A percentile compares a stretch with the other conserved stretches of the same genome.
Conservation (phyloP, 2,113 vertebrate species). For the Vanacampus margaritifer region DNA sequence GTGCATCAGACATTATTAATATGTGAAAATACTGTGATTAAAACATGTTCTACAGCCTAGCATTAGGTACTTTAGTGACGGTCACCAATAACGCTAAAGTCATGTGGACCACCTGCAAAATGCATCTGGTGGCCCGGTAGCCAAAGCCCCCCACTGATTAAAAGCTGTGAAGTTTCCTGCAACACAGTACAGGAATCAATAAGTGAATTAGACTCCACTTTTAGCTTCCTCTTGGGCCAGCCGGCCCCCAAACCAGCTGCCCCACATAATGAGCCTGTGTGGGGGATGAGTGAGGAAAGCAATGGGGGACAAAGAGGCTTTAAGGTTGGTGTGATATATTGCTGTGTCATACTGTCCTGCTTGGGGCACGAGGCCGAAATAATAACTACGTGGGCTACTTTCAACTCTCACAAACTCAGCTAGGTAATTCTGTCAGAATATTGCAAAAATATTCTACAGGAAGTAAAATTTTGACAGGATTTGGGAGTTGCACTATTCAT, state of each 20-base stretch:
- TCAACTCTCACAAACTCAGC: background rate
- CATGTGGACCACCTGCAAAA: conserved; percentile 30
- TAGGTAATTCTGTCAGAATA: conserved; percentile 1
- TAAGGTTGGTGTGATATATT: conserved; percentile 35
- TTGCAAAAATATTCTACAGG: background rate
- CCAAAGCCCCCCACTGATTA: conserved; percentile 61
- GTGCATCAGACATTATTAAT: no score
- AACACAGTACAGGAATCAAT: conserved; percentile 81
- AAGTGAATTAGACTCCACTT: conserved; percentile 84
- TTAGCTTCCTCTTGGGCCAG: conserved; percentile 73
- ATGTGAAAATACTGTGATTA: background rate
- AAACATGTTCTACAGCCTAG: background rate
- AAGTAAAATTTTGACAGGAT: no score
- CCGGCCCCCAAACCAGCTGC: conserved; percentile 79
- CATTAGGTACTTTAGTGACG: background rate
- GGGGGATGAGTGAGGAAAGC: conserved; percentile 24
- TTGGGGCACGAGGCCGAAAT: background rate
- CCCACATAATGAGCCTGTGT: conserved; percentile 57
- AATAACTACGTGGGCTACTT: background rate
- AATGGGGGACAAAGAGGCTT: conserved; percentile 35
- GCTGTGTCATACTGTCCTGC: conserved; percentile 22
- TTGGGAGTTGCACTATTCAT: background rate
- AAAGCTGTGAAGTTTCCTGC: conserved; percentile 77
- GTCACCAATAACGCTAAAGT: background rate
- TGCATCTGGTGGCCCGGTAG: conserved; percentile 34